phyloP scores from a whole-genome alignment of 2,797 vertebrate species.

The Rhinoraja longicauda region DNA sequence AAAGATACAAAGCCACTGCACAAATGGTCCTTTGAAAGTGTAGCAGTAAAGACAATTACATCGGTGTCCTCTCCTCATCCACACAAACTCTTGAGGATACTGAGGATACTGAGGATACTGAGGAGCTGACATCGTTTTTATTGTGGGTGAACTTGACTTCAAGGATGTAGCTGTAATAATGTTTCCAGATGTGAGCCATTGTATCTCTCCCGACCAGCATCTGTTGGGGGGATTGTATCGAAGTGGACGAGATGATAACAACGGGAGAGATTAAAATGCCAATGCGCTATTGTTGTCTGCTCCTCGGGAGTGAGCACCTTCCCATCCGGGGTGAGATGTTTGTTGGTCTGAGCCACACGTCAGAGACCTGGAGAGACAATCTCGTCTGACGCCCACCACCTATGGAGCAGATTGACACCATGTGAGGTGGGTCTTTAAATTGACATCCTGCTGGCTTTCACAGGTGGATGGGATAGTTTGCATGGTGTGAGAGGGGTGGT shows the following conservation, averaged over 20 bases:
- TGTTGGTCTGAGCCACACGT: not conserved
- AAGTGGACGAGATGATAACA: not conserved
- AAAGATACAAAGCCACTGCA: not conserved
- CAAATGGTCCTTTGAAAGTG: not conserved
- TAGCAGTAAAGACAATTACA: not conserved
- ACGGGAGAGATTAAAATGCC: not conserved
- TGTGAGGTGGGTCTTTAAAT: not conserved
- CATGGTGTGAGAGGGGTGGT: not conserved
- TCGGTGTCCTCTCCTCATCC: not conserved
- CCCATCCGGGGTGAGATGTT: not conserved
- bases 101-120: not conserved
- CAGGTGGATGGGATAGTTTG: not conserved
- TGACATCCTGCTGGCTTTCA: not conserved
- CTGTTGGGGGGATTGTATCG: not conserved
- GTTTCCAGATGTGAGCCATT: not conserved
- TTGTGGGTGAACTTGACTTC: not conserved
- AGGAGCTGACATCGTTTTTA: not conserved
- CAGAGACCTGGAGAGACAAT: not conserved
- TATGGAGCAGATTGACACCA: not conserved
- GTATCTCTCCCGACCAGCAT: not conserved
- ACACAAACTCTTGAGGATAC: not conserved
- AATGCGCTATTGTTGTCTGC: too few species aligned
- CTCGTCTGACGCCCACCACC: not conserved
- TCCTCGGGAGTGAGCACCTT: not conserved
- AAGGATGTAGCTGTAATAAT: not conserved